Base-by-base conservation (phyloP, 2,888 invertebrate genomes). In the Amiota mariae region DNA sequence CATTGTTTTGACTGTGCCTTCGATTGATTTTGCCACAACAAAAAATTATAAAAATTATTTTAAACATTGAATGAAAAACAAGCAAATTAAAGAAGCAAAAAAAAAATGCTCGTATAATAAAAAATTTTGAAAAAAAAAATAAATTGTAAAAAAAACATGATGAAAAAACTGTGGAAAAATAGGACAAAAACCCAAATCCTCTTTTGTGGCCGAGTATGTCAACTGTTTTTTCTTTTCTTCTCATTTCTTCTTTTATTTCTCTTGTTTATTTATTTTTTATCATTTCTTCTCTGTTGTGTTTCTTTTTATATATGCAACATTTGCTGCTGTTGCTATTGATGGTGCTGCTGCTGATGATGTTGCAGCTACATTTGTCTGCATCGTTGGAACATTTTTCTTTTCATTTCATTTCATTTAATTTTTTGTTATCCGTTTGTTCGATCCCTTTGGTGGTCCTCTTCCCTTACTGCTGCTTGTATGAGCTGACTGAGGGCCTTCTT, bases 151-250 rank as follows among this genome's bases (percentile, higher is more conserved):
- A 36, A 6, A 36, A 36, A 36, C 24, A 24, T 24, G 0, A 36
- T 6, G 36, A 36, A 36, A 36, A 36, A 36, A 36, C 36, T 36
- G 36, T 36, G 36, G 6, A 36, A 36, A 36, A 36, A 36, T n/a
- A 36, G 36, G 36, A 2, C 1, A 2, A 36, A 36, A 36, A 36
- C 8, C 36, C 36, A 36, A 36, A 4, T 15, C 13, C 48, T 4
- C 18, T 36, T 67, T 68, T 67, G 59, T 72, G 72, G 59, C 59
- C 61, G 80, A 74, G 80, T 82, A 81, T 80, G 80, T 77, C 83
- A 84, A 84, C 83, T 80, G 84, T 78, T 82, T 78, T 77, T 74
- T 72, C 74, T 73, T 64, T 20, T 13, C 18, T 20, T 57, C 51
- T 54, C 15, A 24, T 48, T 59, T 66, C 72, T n/a, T n/a, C n/a